Conservation (phyloP, 2,888 invertebrate genomes). For the Abrostola tripartita region DNA sequence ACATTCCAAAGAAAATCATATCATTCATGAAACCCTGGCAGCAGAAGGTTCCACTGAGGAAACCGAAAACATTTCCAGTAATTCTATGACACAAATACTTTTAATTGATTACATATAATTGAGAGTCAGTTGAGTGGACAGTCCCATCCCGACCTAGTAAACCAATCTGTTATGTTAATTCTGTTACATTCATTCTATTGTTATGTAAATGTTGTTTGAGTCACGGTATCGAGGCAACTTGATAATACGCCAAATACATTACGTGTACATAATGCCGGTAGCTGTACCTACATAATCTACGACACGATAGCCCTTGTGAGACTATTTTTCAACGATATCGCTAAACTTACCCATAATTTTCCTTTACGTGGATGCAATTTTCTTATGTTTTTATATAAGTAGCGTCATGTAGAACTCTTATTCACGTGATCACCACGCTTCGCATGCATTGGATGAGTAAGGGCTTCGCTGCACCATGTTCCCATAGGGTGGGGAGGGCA, state of each 20-base stretch:
- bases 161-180: slow-evolving; percentile 79
- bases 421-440: not conserved
- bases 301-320: slow-evolving; percentile 24
- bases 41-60: not conserved
- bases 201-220: slow-evolving; percentile 74
- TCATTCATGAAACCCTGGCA: not conserved
- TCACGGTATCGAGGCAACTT: slow-evolving; percentile 49
- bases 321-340: slow-evolving; percentile 15
- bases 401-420: not conserved
- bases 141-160: slow-evolving; percentile 73
- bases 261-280: slow-evolving; percentile 38
- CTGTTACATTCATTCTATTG: slow-evolving; percentile 73
- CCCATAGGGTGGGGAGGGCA: too few relatives aligned
- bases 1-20: not conserved
- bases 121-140: slow-evolving; percentile 41
- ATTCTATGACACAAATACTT: not conserved
- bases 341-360: slow-evolving; percentile 37
- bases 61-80: not conserved
- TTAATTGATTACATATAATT: slow-evolving; percentile 24
- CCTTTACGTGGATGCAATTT: slow-evolving; percentile 14
- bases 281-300: slow-evolving; percentile 19
- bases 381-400: not conserved
- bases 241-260: slow-evolving; percentile 55
- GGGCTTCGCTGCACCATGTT: too few relatives aligned
- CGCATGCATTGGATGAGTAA: too few relatives aligned